Evolutionary conservation across 2,888 invertebrate genomes (phyloP).

Genomic region (Cerceris ruficornis): DNA sequence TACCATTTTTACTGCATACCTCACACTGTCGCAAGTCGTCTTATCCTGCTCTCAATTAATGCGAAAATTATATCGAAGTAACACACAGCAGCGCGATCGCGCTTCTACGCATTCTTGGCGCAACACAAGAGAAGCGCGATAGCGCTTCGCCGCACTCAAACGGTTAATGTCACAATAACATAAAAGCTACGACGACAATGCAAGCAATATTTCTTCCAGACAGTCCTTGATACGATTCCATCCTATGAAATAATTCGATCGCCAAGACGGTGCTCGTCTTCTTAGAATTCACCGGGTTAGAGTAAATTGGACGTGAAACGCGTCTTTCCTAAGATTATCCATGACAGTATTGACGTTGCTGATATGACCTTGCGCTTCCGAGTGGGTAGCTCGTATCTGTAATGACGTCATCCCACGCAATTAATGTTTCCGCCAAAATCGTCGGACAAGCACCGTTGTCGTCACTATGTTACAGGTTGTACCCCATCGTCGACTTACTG

Average conservation of each 20-base stretch:
- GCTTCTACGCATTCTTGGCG: no score
- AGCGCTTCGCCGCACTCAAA: no score
- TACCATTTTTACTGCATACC: no score
- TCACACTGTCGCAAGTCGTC: no score
- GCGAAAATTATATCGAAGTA: no score
- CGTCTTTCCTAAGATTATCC: slow-evolving; percentile 11
- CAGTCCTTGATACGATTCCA: background rate
- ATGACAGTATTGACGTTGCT: slow-evolving; percentile 26
- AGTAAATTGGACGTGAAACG: slow-evolving; percentile 4
- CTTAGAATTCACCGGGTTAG: background rate
- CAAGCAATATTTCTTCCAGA: background rate
- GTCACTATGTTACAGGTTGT: slow-evolving; percentile 9
- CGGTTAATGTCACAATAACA: no score
- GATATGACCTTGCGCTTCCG: slow-evolving; percentile 24
- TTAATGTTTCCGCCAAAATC: slow-evolving; percentile 53
- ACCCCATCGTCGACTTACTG: background rate
- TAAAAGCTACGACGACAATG: no score
- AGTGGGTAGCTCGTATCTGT: slow-evolving; percentile 15
- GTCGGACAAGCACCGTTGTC: slow-evolving; percentile 32
- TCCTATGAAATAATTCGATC: background rate
- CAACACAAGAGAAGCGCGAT: no score
- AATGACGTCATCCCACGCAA: slow-evolving; percentile 42
- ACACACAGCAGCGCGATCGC: no score
- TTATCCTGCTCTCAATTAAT: no score
- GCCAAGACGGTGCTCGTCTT: background rate